Evolutionary conservation across 2,888 invertebrate species (phyloP).

Genomic region (Andrena chrysosceles): DNA sequence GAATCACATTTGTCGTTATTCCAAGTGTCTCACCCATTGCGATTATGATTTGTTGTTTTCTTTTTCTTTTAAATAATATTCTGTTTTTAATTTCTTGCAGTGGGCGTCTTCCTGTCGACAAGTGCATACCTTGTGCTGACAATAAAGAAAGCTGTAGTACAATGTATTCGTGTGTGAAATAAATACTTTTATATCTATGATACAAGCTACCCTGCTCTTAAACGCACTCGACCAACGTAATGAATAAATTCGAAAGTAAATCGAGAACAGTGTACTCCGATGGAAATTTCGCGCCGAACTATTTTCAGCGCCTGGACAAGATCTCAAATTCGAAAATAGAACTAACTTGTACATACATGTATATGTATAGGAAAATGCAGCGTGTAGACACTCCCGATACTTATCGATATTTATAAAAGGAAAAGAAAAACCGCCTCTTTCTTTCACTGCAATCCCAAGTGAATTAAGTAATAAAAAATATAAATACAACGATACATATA

Average conservation of each 20-base stretch:
- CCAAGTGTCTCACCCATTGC: conserved; percentile 26
- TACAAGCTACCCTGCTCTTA: conserved; percentile 67
- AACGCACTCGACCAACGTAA: conserved; percentile 53
- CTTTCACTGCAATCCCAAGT: conserved; percentile 63
- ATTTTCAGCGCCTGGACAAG: conserved; percentile 51
- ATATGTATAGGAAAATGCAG: conserved; percentile 59
- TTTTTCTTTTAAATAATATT: conserved; percentile 63
- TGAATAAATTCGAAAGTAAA: conserved; percentile 50
- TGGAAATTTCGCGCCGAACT: conserved; percentile 42
- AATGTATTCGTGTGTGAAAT: conserved; percentile 75
- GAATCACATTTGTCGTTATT: conserved; percentile 66
- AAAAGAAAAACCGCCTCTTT: conserved; percentile 21
- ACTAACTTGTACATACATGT: conserved; percentile 46
- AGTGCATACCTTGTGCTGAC: conserved; percentile 84
- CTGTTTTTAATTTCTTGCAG: conserved; percentile 78
- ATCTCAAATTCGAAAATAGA: conserved; percentile 43
- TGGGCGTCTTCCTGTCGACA: conserved; percentile 82
- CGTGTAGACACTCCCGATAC: conserved; percentile 38
- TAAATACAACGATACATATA: conserved; percentile 67
- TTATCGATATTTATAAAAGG: conserved; percentile 17
- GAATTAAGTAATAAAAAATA: conserved; percentile 60
- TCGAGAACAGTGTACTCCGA: conserved; percentile 38
- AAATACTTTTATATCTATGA: conserved; percentile 68
- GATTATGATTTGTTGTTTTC: conserved; percentile 25
- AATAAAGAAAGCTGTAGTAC: conserved; percentile 79